Evolutionary conservation across 2,797 vertebrate species (phyloP), one percentile per base, ranked within the genome.

Genomic region (Acanthopagrus latus): DNA sequence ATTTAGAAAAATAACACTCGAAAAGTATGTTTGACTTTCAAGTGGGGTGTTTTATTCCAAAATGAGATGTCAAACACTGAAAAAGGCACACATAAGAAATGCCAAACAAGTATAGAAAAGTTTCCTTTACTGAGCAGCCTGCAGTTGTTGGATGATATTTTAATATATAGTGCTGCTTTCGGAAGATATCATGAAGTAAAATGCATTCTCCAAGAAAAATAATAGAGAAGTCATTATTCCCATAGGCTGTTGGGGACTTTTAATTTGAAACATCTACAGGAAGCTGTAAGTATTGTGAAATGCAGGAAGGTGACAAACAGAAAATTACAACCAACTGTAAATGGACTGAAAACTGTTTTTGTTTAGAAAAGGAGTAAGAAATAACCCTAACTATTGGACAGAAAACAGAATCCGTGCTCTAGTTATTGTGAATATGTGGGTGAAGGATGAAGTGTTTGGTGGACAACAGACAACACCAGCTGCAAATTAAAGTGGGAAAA

Each of bases 51-150:
- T 66, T 76, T 64, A 27, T 23, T 58, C 55, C 20, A 55, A 83
- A 83, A 74, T 83, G 56, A 86, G 59, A 82, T 44, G 64, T 85
- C 73, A 76, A 16, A 74, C 51, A 5, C 59, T 55, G 58, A 18
- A 71, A 74, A 62, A 71, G 20, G 11, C 48, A 60, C 33, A 64
- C 18, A 38, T 17, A 33, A 44, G 25, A 23, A 18, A 55, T 20
- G 72, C 47, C 55, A 57, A n/a, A 62, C 27, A 12, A 46, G 52
- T 25, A 18, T 0, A 29, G 13, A 33, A 51, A 38, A 1, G 1
- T 20, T 58, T 27, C 7, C 60, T 48, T 52, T 10, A 64, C 48
- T 0, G 4, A 64, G 58, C 23, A 4, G 46, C 7, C 52, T 5
- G 38, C 10, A 20, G 23, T 27, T 38, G 18, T 41, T n/a, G 38